Evolutionary conservation across 2,113 vertebrate genomes (phyloP), one percentile per base, ranked within the genome.

Genomic region (Rhagologus leucostigma): DNA sequence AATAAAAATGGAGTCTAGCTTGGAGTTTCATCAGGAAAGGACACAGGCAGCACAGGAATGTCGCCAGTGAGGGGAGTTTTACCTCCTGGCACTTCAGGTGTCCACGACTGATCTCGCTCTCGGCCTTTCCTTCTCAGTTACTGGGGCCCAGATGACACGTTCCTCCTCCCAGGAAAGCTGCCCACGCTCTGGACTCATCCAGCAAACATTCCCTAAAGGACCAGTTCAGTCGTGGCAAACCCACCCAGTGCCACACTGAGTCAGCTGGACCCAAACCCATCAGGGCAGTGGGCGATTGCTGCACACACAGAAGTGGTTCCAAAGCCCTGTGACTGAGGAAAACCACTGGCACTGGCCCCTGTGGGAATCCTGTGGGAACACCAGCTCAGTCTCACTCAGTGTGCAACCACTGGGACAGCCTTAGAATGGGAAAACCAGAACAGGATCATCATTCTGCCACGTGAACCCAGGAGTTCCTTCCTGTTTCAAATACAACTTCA

Each of bases 71-170:
- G 74, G 21, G 7, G 18, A 73, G 47, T 33, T 90, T 39, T 18
- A 75, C 33, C 62, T 68, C 59, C 75, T 63, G 33, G 16, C n/a
- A 41, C 33, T 46, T 37, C 67, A 75, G 53, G n/a, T 53, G 39
- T 50, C 67, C 63, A 39, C 0, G 0, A 7, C 30, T 35, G 59
- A 52, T 8, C 44, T 29, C 30, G 3, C 7, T 18, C 35, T 57
- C 5, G 1, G 30, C 18, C 9, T 12, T 62, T 78, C 42, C 32
- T 30, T 3, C 56, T 10, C 8, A 11, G 27, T 10, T 76, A 1
- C 16, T 6, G 9, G 10, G 75, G 70, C 83, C 76, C 73, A 64
- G 68, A 13, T 16, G 73, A 47, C 39, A 74, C 2, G 1, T 17
- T 29, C 33, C 65, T 67, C 37, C 82, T 63, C 47, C 81, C 82